Percentiles rank a stretch among this genome's conserved stretches.
Evolutionary conservation across 2,113 vertebrate species (phyloP).

Genomic region (Bos taurus): ARS-UCD2.0 NC_037346.1:36235001-36235500

Average conservation of each 20-base stretch:
- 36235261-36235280: not conserved
- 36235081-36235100: constrained; percentile 86
- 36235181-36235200: not conserved
- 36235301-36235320: not conserved
- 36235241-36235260: not conserved
- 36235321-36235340: not conserved
- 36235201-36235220: not conserved
- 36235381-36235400: constrained; percentile 89
- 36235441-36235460: constrained; percentile 91
- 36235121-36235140: constrained; percentile 91
- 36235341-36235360: constrained; percentile 84
- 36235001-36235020: not conserved
- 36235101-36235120: constrained; percentile 88
- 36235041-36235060: not conserved
- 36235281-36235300: not conserved
- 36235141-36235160: constrained; percentile 77
- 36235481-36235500: constrained; percentile 90
- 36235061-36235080: not conserved
- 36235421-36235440: constrained; percentile 88
- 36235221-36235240: not conserved
- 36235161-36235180: not conserved
- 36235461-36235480: constrained; percentile 67
- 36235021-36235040: not conserved
- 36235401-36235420: constrained; percentile 89
- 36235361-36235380: constrained; percentile 73